Evolutionary conservation across 92 coral and sea anemone genomes (phyloP).

Genomic region (Metridium senile): DNA sequence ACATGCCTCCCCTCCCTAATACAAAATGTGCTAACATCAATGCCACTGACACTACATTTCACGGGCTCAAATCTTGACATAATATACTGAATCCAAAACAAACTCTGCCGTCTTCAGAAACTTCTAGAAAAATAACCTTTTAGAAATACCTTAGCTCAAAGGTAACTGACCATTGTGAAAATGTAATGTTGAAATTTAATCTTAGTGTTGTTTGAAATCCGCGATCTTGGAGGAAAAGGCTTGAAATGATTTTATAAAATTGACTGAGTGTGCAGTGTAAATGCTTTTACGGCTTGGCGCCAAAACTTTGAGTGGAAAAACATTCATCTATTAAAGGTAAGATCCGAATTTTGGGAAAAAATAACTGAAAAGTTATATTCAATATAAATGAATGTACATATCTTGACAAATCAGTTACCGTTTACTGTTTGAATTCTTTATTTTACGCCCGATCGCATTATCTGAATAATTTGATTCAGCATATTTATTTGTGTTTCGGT

Average conservation of each 20-base stretch:
- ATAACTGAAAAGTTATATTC: not conserved
- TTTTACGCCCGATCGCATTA: not conserved
- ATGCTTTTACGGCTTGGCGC: conserved; percentile 13
- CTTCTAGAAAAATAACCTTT: not conserved
- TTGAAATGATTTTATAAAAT: not conserved
- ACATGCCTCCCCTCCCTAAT: conserved; percentile 3
- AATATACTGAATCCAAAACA: conserved; percentile 6
- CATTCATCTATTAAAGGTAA: not conserved
- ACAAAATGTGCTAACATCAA: not conserved
- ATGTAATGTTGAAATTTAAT: not conserved
- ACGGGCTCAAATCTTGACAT: conserved; percentile 3
- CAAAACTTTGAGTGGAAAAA: not conserved
- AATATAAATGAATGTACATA: not conserved
- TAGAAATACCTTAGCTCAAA: not conserved
- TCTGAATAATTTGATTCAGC: not conserved
- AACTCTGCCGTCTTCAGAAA: not conserved
- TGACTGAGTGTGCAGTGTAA: not conserved
- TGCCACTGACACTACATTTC: not conserved
- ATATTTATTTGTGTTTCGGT: not conserved
- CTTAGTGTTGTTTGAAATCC: not conserved
- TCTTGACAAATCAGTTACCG: not conserved
- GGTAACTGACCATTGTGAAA: not conserved
- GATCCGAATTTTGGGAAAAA: not conserved
- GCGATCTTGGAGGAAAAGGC: not conserved
- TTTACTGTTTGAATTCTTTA: conserved; percentile 1